Conservation (phyloP, 2,797 vertebrate species). For the Melanotaenia pygmaea region DNA sequence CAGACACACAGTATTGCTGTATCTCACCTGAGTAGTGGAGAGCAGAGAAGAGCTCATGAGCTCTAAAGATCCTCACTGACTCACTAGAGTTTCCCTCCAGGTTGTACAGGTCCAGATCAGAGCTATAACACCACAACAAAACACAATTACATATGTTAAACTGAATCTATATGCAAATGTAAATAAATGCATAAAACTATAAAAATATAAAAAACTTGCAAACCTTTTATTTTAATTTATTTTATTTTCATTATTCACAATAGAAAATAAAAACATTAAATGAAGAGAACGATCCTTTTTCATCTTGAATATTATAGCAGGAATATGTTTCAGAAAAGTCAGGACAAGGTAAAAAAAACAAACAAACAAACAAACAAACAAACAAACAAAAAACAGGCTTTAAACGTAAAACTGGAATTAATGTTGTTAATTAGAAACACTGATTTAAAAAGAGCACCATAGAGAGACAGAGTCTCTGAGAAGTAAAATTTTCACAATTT, state of each 20-base stretch:
- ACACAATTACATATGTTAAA: neutral
- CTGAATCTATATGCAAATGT: neutral
- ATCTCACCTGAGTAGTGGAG: conserved; percentile 91
- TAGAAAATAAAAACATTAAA: neutral
- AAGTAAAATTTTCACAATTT: no score
- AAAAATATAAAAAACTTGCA: neutral
- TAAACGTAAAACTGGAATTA: no score
- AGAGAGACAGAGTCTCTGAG: no score
- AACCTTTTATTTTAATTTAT: no score
- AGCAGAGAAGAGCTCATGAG: conserved; percentile 94
- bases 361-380: no score
- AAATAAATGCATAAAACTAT: no score
- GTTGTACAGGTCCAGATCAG: conserved; percentile 85
- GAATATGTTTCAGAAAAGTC: no score
- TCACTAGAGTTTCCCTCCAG: conserved; percentile 83
- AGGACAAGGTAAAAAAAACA: no score
- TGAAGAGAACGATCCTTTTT: neutral
- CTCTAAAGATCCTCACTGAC: conserved; percentile 86
- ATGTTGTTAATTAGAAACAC: no score
- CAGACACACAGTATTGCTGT: conserved; percentile 3
- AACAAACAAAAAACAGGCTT: neutral
- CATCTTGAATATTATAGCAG: no score
- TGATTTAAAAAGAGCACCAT: no score
- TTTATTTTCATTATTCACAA: neutral
- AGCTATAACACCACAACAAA: conserved; percentile 55